Conservation (phyloP, 2,113 vertebrate species). For the Scatophagus argus region DNA sequence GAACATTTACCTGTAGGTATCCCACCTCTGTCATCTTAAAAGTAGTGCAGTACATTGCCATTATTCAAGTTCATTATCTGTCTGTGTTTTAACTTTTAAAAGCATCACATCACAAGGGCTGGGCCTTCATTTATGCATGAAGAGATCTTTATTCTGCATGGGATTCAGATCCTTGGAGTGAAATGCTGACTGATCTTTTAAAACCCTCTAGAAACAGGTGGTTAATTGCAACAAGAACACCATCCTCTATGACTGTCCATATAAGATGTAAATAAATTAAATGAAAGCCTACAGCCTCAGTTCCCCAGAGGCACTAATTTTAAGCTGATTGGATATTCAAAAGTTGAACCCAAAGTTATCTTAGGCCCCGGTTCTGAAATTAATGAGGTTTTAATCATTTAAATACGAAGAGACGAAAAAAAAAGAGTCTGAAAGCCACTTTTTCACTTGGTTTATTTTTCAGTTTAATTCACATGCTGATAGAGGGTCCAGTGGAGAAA, state of each 20-base stretch:
- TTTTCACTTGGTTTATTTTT: constrained; percentile 38
- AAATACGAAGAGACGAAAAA: constrained; percentile 14
- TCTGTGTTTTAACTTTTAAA: constrained; percentile 10
- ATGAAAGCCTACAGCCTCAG: constrained; percentile 11
- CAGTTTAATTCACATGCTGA: constrained; percentile 15
- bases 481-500: constrained; percentile 10
- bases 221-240: constrained; percentile 9
- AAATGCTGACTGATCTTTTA: background rate
- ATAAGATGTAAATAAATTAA: constrained; percentile 27
- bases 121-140: background rate
- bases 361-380: constrained; percentile 31
- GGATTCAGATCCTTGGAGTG: background rate
- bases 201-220: constrained; percentile 2
- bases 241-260: background rate
- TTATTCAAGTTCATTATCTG: background rate
- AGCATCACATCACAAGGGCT: background rate
- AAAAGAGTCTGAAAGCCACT: constrained; percentile 7
- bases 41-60: background rate
- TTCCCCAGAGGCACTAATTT: constrained; percentile 20
- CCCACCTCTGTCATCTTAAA: background rate
- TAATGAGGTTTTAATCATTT: constrained; percentile 47
- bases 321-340: constrained; percentile 31
- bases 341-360: constrained; percentile 45
- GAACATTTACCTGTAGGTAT: constrained; percentile 14
- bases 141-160: background rate